Evolutionary conservation across 1,140 invertebrate species (phyloP).

Genomic region (Orussus abietinus): DNA sequence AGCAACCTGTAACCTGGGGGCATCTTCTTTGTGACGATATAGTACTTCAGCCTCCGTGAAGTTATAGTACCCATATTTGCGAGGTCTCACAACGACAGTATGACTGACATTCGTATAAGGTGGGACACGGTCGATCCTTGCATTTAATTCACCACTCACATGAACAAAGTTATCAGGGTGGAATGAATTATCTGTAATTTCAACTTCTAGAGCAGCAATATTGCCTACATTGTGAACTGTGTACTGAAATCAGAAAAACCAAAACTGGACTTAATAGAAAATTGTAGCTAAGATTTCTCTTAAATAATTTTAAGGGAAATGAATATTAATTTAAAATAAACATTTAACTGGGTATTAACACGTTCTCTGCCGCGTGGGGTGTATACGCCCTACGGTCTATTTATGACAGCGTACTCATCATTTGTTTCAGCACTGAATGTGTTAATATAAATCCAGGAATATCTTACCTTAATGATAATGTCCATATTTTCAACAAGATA

Average conservation of each 20-base stretch:
- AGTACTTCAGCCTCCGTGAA: slow-evolving; percentile 92
- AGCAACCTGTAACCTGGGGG: slow-evolving; percentile 72
- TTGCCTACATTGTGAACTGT: slow-evolving; percentile 81
- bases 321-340: slow-evolving; percentile 6
- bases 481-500: slow-evolving; percentile 98
- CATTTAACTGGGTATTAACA: slow-evolving; percentile 1
- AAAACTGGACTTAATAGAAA: too few relatives aligned
- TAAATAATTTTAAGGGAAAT: slow-evolving; percentile 6
- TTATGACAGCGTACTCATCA: too few relatives aligned
- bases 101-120: slow-evolving; percentile 92
- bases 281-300: slow-evolving; percentile 6
- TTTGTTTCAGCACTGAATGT: too few relatives aligned
- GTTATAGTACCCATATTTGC: slow-evolving; percentile 91
- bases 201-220: slow-evolving; percentile 83
- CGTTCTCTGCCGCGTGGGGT: too few relatives aligned
- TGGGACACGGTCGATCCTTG: slow-evolving; percentile 83
- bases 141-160: slow-evolving; percentile 78
- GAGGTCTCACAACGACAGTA: slow-evolving; percentile 86
- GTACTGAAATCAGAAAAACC: too few relatives aligned
- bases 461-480: slow-evolving; percentile 82
- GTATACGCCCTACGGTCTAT: too few relatives aligned
- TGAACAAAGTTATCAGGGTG: slow-evolving; percentile 83
- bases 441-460: too few relatives aligned
- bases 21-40: slow-evolving; percentile 80
- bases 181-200: slow-evolving; percentile 86